Conservation (phyloP, 2,888 invertebrate genomes). For the Philaethria dido region DNA sequence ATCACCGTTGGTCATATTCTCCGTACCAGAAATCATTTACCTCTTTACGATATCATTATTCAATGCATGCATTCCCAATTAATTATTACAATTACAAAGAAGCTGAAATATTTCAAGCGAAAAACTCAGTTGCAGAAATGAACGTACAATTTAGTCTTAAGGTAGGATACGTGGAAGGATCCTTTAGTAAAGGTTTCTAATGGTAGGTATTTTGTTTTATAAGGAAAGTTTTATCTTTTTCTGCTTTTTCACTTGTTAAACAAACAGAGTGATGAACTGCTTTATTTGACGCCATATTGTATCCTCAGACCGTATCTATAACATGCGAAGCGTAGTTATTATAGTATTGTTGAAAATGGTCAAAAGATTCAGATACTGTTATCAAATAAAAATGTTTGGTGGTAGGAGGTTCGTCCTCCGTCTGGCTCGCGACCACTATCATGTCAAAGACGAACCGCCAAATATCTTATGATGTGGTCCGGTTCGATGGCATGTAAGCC, state of each 20-base stretch:
- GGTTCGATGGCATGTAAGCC: no score
- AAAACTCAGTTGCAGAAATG: constrained; percentile 42
- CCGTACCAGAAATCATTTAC: constrained; percentile 18
- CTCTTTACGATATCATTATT: constrained; percentile 34
- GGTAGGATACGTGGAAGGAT: constrained; percentile 28
- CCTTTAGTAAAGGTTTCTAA: constrained; percentile 5
- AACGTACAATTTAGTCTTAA: constrained; percentile 30
- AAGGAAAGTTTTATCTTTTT: background rate
- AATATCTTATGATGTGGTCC: no score
- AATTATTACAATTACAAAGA: constrained; percentile 34
- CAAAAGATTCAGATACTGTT: no score
- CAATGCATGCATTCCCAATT: constrained; percentile 33
- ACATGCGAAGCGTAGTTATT: no score
- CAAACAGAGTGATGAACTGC: background rate
- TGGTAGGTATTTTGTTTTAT: background rate
- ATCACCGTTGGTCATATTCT: background rate
- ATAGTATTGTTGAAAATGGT: no score
- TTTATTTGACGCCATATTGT: background rate
- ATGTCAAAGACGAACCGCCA: no score
- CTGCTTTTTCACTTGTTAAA: background rate
- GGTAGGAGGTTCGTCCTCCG: no score
- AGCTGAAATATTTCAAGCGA: constrained; percentile 36
- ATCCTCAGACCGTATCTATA: no score
- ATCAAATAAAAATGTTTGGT: no score
- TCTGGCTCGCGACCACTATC: no score